Evolutionary conservation across 2,113 vertebrate species (phyloP).

Genomic region (Pangasianodon gigas): DNA sequence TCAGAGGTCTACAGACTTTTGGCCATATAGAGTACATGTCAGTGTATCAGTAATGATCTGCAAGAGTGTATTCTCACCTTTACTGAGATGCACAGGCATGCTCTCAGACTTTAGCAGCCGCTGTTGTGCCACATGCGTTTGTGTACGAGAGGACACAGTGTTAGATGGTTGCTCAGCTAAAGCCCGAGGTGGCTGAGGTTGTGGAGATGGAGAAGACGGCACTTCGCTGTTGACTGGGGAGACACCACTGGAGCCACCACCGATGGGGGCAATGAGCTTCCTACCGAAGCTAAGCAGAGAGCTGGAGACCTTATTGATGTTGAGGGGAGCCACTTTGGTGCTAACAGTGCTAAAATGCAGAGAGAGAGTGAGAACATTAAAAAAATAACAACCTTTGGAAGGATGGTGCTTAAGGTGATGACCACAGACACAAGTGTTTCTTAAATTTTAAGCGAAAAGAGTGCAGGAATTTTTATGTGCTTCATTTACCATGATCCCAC

Average conservation of each 20-base stretch:
- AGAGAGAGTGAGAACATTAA: neutral
- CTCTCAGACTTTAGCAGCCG: constrained; percentile 96
- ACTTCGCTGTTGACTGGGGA: constrained; percentile 73
- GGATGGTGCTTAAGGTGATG: neutral
- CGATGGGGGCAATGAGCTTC: constrained; percentile 89
- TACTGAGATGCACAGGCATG: constrained; percentile 93
- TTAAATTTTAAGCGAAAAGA: neutral
- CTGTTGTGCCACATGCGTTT: constrained; percentile 64
- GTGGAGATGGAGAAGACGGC: constrained; percentile 58
- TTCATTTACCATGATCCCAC: neutral
- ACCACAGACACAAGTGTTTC: neutral
- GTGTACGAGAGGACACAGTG: constrained; percentile 45
- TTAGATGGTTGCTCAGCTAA: constrained; percentile 61
- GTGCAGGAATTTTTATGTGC: neutral
- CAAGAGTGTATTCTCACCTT: constrained; percentile 77
- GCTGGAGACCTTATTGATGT: constrained; percentile 98
- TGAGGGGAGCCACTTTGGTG: constrained; percentile 82
- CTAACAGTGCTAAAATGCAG: constrained; percentile 58
- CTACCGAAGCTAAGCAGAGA: constrained; percentile 93
- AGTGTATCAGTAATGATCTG: neutral
- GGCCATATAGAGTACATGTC: neutral
- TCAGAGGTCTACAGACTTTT: neutral
- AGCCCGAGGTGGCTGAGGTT: constrained; percentile 58
- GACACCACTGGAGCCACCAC: constrained; percentile 64
- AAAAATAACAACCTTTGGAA: neutral